phyloP scores from a whole-genome alignment of 2,113 vertebrate genomes.

The cat (Felis catus) region F.catus_Fca126_mat1.0 CM031415.1:199075001-199075500 shows the following conservation, averaged over 20 bases:
- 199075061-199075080: no score
- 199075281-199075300: no score
- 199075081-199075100: no score
- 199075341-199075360: background rate
- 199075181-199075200: background rate
- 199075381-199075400: background rate
- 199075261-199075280: background rate
- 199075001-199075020: no score
- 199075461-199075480: background rate
- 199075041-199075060: rapidly evolving
- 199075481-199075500: background rate
- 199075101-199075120: no score
- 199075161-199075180: background rate
- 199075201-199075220: background rate
- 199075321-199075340: background rate
- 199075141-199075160: background rate
- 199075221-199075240: background rate
- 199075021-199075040: no score
- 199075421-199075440: background rate
- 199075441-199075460: background rate
- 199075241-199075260: background rate
- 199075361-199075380: background rate
- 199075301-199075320: no score
- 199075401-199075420: background rate
- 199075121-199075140: background rate